Conservation (phyloP, 2,888 invertebrate genomes). For the Agrochola macilenta region DNA sequence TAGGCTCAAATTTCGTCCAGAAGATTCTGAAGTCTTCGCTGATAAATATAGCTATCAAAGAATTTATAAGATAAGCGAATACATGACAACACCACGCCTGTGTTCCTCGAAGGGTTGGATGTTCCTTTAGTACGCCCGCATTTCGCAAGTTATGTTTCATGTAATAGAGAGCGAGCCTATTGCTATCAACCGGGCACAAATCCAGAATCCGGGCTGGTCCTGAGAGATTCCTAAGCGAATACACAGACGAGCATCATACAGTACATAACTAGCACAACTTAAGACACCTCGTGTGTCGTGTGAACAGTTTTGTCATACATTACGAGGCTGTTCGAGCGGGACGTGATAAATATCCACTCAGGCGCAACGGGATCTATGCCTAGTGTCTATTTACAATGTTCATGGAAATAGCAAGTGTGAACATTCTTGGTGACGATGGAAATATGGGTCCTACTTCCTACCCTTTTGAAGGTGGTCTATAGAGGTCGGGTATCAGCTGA, state of each 20-base stretch:
- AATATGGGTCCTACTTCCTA: neutral
- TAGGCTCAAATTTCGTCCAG: neutral
- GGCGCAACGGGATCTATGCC: conserved; percentile 63
- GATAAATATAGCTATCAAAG: neutral
- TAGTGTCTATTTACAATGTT: conserved; percentile 53
- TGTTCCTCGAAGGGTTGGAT: neutral
- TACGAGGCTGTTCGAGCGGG: conserved; percentile 59
- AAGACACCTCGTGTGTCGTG: conserved; percentile 56
- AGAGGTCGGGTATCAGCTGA: neutral
- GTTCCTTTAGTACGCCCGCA: neutral
- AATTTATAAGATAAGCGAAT: neutral
- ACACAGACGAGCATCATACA: neutral
- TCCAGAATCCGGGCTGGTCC: neutral
- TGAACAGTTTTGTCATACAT: conserved; percentile 75
- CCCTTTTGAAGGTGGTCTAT: neutral
- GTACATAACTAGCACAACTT: conserved; percentile 24
- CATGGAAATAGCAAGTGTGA: conserved; percentile 21
- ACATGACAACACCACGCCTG: neutral
- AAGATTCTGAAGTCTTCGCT: neutral
- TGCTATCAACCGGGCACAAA: neutral
- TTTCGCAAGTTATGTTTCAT: neutral
- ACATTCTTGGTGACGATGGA: conserved; percentile 17
- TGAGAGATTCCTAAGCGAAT: neutral
- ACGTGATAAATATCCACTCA: conserved; percentile 69
- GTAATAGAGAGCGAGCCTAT: neutral